Evolutionary conservation across 2,113 vertebrate genomes (phyloP).

Genomic region (Bambusicola thoracicus): DNA sequence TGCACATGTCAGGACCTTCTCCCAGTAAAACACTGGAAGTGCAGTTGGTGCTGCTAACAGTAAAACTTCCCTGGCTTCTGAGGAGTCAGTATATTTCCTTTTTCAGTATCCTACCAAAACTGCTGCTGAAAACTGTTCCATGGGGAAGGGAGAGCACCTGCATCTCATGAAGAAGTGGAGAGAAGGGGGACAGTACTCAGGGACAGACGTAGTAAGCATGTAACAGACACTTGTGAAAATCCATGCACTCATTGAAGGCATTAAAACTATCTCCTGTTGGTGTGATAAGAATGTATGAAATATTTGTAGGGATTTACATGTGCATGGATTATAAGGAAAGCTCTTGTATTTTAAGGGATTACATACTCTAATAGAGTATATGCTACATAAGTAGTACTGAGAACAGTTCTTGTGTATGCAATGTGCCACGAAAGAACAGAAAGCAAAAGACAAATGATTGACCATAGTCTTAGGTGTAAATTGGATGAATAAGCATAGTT

Average conservation of each 20-base stretch:
- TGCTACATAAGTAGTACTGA: neutral
- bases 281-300: slow-evolving; percentile 24
- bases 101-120: neutral
- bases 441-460: neutral
- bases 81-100: neutral
- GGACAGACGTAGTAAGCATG: accelerated
- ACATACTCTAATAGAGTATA: neutral
- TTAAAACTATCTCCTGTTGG: neutral
- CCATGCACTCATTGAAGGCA: neutral
- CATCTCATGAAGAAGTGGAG: neutral
- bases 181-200: neutral
- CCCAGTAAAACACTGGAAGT: neutral
- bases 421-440: neutral
- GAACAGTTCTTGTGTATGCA: neutral
- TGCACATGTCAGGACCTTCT: neutral
- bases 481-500: neutral
- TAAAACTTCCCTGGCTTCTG: neutral
- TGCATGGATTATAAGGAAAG: slow-evolving; percentile 34
- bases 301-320: neutral
- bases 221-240: slow-evolving; percentile 13
- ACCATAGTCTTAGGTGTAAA: neutral
- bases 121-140: neutral
- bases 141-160: neutral
- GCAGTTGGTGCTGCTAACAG: neutral
- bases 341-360: slow-evolving; percentile 40